Evolutionary conservation across 1,140 invertebrate species (phyloP), one percentile per base, ranked within the genome.

Genomic region (Drosophila lowei): DNA sequence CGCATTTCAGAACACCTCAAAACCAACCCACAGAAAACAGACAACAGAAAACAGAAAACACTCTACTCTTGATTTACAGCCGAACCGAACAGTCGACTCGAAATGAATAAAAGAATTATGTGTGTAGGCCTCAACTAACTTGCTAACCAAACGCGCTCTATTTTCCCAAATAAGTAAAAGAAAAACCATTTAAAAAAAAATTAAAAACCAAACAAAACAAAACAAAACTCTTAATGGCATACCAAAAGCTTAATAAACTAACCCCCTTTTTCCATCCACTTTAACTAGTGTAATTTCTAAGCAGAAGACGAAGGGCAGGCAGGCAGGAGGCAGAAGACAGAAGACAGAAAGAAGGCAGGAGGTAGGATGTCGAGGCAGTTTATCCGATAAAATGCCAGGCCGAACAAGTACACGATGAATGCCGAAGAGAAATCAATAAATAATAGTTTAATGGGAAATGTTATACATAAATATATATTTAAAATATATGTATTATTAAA

Each of bases 381-480:
- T 81, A 74, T 66, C 77, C 30, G 9, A 18, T 11, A 47, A 16
- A 47, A 47, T 47, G 50, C 21, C 18, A 18, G 55, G 53, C 41
- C 55, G 23, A 41, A 46, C 46, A 34, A 59, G 41, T 72, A 76
- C 59, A 62, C 11, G 34, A 38, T 38, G 41, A 77, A 66, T 58
- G 67, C 63, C 64, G 47, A 77, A 9, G 78, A 42, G 48, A 61
- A 79, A 80, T 68, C 49, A 79, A 63, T 70, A 80, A 86, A 77
- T 61, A 80, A 73, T 74, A 85, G 72, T 79, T 79, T 68, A 84
- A 79, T 59, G 76, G 72, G 55, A 81, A 85, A 77, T 72, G 72
- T 84, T 84, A 84, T 77, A 60, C 63, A 77, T 78, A 58, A 75
- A 74, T 62, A 83, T 80, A 83, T 81, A 73, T 72, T 63, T 77